Percentiles rank a stretch among this genome's conserved stretches.
These are phyloP conservation scores for Lathamus discolor DNA, from an alignment of 2,113 vertebrate genomes.

Conservation along the genomic window DNA sequence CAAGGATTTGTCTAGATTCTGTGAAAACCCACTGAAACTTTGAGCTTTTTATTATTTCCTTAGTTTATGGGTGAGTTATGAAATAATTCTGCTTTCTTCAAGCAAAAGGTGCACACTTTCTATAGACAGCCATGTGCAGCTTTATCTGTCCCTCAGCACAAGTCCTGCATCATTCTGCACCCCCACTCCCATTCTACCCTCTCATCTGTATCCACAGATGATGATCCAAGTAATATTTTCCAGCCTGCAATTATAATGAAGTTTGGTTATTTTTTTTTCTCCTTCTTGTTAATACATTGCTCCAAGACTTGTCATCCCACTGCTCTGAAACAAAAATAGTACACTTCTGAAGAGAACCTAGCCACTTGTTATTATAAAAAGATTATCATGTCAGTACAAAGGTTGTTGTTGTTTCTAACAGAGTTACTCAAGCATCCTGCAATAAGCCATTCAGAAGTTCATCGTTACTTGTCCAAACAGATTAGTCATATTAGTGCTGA, in stretches of 20 bases:
- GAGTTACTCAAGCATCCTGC: slow-evolving; percentile 72
- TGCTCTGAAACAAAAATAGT: slow-evolving; percentile 48
- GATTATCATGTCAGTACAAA: slow-evolving; percentile 63
- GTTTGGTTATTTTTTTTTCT: neutral
- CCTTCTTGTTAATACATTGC: neutral
- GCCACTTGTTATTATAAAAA: slow-evolving; percentile 49
- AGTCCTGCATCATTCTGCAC: neutral
- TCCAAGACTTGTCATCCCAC: slow-evolving; percentile 17
- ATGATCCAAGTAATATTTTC: slow-evolving; percentile 9
- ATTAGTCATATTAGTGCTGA: slow-evolving; percentile 70
- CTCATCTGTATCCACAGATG: neutral
- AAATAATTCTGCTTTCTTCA: neutral
- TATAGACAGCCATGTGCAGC: neutral
- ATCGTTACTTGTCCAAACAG: slow-evolving; percentile 71
- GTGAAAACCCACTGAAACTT: neutral
- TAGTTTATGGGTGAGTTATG: neutral
- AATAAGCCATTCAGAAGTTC: slow-evolving; percentile 73
- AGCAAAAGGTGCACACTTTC: neutral
- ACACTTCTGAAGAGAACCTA: slow-evolving; percentile 29
- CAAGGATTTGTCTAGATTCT: neutral
- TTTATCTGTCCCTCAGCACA: neutral
- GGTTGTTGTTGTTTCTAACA: slow-evolving; percentile 67
- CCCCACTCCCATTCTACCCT: neutral
- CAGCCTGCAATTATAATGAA: neutral
- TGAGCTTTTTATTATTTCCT: neutral